phyloP scores from a whole-genome alignment of 1,140 invertebrate genomes.

The Zaprionus ornatus region DNA sequence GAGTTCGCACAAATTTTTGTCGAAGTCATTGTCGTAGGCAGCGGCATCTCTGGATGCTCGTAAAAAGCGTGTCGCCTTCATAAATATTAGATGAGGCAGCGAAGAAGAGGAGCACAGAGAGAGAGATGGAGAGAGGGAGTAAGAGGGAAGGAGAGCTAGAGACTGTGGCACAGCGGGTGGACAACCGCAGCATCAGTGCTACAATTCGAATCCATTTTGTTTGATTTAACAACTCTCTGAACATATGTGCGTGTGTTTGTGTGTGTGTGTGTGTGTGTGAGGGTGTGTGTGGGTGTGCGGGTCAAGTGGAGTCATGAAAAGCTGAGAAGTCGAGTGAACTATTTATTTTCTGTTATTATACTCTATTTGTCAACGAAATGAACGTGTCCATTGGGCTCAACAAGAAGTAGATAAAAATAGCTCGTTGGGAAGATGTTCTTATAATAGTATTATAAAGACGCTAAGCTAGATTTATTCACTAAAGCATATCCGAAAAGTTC shows the following conservation, averaged over 20 bases:
- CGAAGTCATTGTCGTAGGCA: slow-evolving; percentile 28
- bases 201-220: slow-evolving; percentile 40
- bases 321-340: slow-evolving; percentile 31
- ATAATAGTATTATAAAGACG: not conserved
- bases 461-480: not conserved
- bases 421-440: not conserved
- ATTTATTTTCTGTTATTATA: slow-evolving; percentile 15
- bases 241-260: not conserved
- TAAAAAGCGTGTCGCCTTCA: slow-evolving; percentile 43
- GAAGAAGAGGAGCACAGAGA: slow-evolving; percentile 4
- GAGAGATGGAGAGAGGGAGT: not conserved
- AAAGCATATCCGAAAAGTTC: not conserved
- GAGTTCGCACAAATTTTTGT: slow-evolving; percentile 5
- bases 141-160: not conserved
- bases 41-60: slow-evolving; percentile 23
- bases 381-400: not conserved
- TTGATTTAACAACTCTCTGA: slow-evolving; percentile 37
- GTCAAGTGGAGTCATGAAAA: slow-evolving; percentile 22
- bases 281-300: not conserved
- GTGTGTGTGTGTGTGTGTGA: not conserved
- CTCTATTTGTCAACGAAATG: slow-evolving; percentile 13
- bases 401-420: not conserved
- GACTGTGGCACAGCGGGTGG: not conserved
- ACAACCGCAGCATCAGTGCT: slow-evolving; percentile 28
- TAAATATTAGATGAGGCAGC: slow-evolving; percentile 42